Base-by-base conservation (phyloP, 1,140 invertebrate genomes). In the Oedothorax gibbosus region DNA sequence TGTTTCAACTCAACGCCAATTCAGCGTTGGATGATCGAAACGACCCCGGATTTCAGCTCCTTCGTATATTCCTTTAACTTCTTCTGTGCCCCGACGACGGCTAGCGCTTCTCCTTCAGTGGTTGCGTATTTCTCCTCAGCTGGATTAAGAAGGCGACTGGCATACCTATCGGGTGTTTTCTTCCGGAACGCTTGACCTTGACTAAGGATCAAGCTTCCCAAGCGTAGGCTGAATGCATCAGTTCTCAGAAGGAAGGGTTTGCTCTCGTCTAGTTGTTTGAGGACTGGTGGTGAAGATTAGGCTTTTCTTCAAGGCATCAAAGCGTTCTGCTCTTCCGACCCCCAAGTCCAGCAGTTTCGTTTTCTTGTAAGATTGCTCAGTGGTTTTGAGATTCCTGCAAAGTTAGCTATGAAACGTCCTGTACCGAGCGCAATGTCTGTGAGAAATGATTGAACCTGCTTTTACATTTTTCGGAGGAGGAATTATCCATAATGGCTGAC, bases 191-290 rank as follows among this genome's bases (percentile, higher is more conserved):
- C 87, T n/a, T n/a, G 79, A 54, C 84, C 50, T 86, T 89, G 87
- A n/a, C 85, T 86, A 49, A 89, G 86, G 18, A 88, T 87, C n/a
- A n/a, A 14, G 85, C 86, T 15, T 88, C 88, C 15, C 88, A 20
- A 8, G 79, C 86, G 20, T 51, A 73, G 11, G 10, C 21, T 35
- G 35, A n/a, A 14, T 14, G 78, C 86, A 71, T 84, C 79, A 1
- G 77, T 75, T 35, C 60, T 35, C 35, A 35, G 35, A 35, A 35
- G 35, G 35, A 35, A 35, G 1, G 35, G 15, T n/a, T 18, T 6
- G 7, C 9, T 66, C 11, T 18, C 11, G 54, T 85, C 49, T 12
- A 21, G 12, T n/a, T 80, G 65, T 66, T 62, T 75, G 15, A 87
- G 50, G 6, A 86, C 56, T 0, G 21, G 64, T 8, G 83, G 62